These are phyloP conservation scores for Kryptopterus vitreolus DNA, from an alignment of 2,797 vertebrate species.

Conservation along the genomic window DNA sequence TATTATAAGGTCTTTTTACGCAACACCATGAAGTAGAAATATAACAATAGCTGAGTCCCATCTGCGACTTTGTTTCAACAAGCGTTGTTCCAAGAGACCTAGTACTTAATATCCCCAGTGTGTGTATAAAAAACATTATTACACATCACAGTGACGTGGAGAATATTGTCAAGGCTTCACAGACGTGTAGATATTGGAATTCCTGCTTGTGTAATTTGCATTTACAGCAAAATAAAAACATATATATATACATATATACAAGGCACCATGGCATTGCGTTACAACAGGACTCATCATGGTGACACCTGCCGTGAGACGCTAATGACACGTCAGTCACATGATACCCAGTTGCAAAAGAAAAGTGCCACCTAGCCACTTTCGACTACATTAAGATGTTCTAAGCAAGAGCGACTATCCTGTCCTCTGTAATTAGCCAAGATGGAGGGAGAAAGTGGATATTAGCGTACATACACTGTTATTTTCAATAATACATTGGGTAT, in stretches of 20 bases:
- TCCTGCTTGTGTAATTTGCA: neutral
- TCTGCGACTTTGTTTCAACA: neutral
- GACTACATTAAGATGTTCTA: neutral
- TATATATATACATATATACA: too few relatives aligned
- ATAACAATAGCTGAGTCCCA: neutral
- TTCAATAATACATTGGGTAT: neutral
- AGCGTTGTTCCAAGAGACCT: neutral
- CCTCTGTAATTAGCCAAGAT: neutral
- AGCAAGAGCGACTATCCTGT: neutral
- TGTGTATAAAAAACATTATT: neutral
- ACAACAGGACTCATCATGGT: neutral
- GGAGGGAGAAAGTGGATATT: conserved; percentile 14
- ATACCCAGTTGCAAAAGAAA: neutral
- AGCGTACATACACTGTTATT: neutral
- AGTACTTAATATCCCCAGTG: neutral
- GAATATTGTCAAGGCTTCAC: neutral
- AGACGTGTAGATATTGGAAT: neutral
- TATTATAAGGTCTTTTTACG: neutral
- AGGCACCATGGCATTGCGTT: neutral
- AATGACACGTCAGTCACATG: conserved; percentile 5
- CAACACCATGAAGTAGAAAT: neutral
- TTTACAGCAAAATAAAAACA: neutral
- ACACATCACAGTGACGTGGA: neutral
- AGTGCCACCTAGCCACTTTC: neutral
- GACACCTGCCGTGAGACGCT: neutral